Conservation (phyloP, 2,888 invertebrate species). For the Tolmerus cingulatus region DNA sequence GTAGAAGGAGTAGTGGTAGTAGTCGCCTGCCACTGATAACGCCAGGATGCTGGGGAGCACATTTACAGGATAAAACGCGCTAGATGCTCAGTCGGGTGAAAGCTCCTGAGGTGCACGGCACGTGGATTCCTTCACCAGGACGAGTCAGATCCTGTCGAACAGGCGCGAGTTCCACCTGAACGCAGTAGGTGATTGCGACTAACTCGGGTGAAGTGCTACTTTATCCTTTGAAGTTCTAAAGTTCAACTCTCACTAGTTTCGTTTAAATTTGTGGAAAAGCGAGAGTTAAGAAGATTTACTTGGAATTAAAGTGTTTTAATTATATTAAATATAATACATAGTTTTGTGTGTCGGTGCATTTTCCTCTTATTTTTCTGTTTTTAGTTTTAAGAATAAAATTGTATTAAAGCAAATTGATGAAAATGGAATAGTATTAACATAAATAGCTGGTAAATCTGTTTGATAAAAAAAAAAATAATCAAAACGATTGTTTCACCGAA, state of each 20-base stretch:
- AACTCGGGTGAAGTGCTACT: not conserved
- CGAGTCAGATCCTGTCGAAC: not conserved
- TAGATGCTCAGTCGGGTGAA: not conserved
- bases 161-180: not conserved
- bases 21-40: conserved; percentile 3
- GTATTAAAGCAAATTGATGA: not conserved
- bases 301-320: too few species aligned
- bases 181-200: not conserved
- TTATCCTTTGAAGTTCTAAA: not conserved
- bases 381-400: not conserved
- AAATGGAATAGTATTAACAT: not conserved
- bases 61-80: conserved; percentile 12
- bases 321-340: not conserved
- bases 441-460: not conserved
- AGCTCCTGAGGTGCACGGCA: not conserved
- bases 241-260: not conserved
- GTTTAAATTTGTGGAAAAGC: not conserved
- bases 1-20: not conserved
- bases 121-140: not conserved
- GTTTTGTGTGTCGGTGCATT: not conserved
- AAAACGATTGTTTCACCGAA: not conserved
- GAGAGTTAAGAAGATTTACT: not conserved
- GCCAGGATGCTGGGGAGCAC: not conserved
- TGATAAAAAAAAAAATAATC: not conserved
- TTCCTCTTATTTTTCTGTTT: not conserved